A percentile compares a stretch with the other conserved stretches of the same genome.
Evolutionary conservation across 1,140 invertebrate genomes (phyloP).

Genomic region (Mizuhopecten yessoensis): DNA sequence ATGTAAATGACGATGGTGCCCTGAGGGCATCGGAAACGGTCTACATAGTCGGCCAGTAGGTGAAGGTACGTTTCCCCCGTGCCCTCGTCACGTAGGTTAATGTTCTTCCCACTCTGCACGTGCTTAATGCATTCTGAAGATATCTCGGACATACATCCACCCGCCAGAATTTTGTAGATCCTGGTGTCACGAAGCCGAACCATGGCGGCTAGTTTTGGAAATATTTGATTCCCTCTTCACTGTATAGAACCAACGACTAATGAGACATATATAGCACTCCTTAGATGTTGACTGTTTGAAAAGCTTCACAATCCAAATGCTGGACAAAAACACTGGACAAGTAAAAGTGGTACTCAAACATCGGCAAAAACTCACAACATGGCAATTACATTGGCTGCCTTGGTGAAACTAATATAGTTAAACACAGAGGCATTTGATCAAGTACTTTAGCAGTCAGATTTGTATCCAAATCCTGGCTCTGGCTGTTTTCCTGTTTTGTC

Average conservation of each 20-base stretch:
- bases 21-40: conserved; percentile 57
- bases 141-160: conserved; percentile 41
- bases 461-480: neutral
- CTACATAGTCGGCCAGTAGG: conserved; percentile 57
- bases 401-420: neutral
- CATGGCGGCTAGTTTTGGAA: neutral
- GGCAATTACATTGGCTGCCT: neutral
- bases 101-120: conserved; percentile 54
- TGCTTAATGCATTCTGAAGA: conserved; percentile 48
- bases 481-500: neutral
- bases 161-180: conserved; percentile 48
- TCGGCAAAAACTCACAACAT: too few species aligned
- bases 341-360: neutral
- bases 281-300: neutral
- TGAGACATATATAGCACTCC: too few species aligned
- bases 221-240: neutral
- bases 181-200: conserved; percentile 46
- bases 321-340: neutral
- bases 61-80: conserved; percentile 69
- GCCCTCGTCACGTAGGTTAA: conserved; percentile 56
- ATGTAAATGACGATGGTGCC: conserved; percentile 62
- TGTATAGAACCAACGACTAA: too few species aligned
- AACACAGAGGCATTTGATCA: neutral
- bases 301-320: neutral
- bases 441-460: neutral